Base-by-base conservation (phyloP, 64 coral and sea anemone species). In the Cladopsammia gracilis region DNA sequence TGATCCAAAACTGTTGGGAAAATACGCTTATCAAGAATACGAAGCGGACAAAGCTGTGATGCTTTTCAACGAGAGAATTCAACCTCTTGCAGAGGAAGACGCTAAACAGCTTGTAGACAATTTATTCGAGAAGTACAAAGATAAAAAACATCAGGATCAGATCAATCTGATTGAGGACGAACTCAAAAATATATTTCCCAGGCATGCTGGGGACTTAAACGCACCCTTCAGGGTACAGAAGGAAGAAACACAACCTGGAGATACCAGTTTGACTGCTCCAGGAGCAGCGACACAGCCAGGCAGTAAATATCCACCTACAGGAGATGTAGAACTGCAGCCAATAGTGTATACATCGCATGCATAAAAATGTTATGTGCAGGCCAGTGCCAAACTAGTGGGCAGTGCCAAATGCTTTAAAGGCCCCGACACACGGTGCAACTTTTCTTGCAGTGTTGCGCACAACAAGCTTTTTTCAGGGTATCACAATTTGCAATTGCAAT, bases 111-210 rank as follows among this genome's bases (percentile, higher is more conserved):
- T 93, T n/a, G 66, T 96, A 8, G 79, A 96, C 11, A 11, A 59
- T 11, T 80, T 96, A 42, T 90, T 96, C 49, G 81, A 86, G 18
- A 83, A 79, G 43, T 94, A 90, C 82, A 96, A 96, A 78, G 91
- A 93, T 26, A 64, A 78, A 60, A 59, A 68, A 4, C 86, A 68
- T 48, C 43, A 64, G 9, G 88, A 89, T 4, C 47, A 75, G 25
- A 45, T 90, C 9, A 24, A 47, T 5, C 13, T 77, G 15, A 83
- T 86, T 50, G 95, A 93, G 49, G 59, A 62, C 1, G 74, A 86
- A 19, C 91, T 96, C 10, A 70, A 65, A 13, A 50, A 69, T 5
- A 48, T 78, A 15, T 96, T 90, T 46, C 95, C 95, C n/a, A 86
- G 62, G 19, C 70, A 94, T 45, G 75, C 67, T 0, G 90, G 90